Evolutionary conservation across 2,888 invertebrate species (phyloP).

Genomic region (Watsonalla binaria): DNA sequence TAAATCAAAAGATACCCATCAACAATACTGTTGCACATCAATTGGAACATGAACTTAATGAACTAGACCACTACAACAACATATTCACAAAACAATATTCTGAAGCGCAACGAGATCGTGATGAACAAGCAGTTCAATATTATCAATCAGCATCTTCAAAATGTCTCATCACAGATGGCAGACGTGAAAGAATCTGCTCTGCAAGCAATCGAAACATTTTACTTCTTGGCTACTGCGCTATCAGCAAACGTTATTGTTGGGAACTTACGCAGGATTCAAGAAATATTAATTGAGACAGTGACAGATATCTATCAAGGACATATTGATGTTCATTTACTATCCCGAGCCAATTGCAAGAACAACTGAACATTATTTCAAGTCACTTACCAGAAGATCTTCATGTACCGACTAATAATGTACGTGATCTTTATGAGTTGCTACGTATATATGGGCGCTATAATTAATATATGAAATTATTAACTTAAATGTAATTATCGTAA

Average conservation of each 20-base stretch:
- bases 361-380: constrained; percentile 4
- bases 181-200: neutral
- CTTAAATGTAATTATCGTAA: too few species aligned
- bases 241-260: neutral
- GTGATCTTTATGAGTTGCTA: neutral
- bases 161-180: too few species aligned
- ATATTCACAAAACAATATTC: constrained; percentile 5
- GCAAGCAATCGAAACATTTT: neutral
- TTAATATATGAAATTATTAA: too few species aligned
- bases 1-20: neutral
- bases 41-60: neutral
- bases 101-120: constrained; percentile 2
- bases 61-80: neutral
- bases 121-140: constrained; percentile 4
- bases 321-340: constrained; percentile 4
- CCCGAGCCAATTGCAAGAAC: constrained; percentile 2
- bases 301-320: constrained; percentile 5
- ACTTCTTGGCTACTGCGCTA: neutral
- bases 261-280: neutral
- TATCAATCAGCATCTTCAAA: constrained; percentile 1
- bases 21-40: neutral
- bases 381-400: constrained; percentile 5
- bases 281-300: neutral
- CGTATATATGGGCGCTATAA: constrained; percentile 2
- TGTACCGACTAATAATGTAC: neutral